A percentile compares a stretch with the other conserved stretches of the same genome.
Evolutionary conservation across 2,797 vertebrate genomes (phyloP).

Genomic region (Sebastes kiyomatsui): DNA sequence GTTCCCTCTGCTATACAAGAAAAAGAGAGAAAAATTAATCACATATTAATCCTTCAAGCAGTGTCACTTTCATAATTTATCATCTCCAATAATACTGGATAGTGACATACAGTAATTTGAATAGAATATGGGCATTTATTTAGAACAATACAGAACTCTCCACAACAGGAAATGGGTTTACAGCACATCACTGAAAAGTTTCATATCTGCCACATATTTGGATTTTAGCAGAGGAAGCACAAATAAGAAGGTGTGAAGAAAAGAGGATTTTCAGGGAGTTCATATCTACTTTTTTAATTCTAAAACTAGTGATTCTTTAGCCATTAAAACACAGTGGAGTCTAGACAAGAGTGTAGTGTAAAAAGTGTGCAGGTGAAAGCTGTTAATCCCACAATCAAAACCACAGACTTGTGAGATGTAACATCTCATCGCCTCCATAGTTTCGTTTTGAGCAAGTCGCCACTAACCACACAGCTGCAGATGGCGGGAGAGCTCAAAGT

Average conservation of each 20-base stretch:
- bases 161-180: neutral
- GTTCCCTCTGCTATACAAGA: neutral
- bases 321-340: neutral
- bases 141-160: neutral
- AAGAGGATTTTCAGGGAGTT: neutral
- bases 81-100: neutral
- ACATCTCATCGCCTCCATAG: neutral
- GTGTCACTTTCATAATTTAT: neutral
- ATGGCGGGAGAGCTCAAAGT: no score
- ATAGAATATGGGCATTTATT: neutral
- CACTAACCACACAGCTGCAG: slow-evolving; percentile 19
- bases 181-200: neutral
- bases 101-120: neutral
- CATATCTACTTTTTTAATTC: neutral
- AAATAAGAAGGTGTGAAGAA: neutral
- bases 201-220: neutral
- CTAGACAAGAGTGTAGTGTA: neutral
- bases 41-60: neutral
- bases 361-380: neutral
- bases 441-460: slow-evolving; percentile 35
- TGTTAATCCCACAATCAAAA: slow-evolving; percentile 16
- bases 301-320: neutral
- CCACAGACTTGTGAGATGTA: slow-evolving; percentile 21
- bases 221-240: neutral
- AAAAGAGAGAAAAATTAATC: neutral